Percentiles rank a stretch among this genome's conserved stretches.
phyloP scores from a whole-genome alignment of 2,888 invertebrate genomes.

The Eretmocerus hayati region DNA sequence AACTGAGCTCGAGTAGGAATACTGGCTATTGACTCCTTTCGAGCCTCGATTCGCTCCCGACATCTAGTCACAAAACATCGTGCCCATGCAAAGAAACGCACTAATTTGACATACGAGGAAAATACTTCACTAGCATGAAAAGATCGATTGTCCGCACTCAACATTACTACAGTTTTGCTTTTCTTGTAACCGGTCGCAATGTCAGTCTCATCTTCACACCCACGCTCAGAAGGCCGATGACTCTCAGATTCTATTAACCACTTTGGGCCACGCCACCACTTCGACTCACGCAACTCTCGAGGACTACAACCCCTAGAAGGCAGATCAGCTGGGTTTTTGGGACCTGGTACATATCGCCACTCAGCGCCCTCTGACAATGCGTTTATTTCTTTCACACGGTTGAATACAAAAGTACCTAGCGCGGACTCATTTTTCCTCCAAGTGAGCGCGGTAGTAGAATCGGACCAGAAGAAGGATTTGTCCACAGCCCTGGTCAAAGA shows the following conservation, averaged over 20 bases:
- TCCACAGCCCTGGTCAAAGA: not conserved
- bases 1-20: too few relatives aligned
- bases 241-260: not conserved
- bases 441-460: constrained; percentile 3
- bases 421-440: constrained; percentile 14
- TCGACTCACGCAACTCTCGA: not conserved
- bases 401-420: constrained; percentile 29
- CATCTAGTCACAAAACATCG: not conserved
- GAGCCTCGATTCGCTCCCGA: not conserved
- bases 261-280: not conserved
- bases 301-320: constrained; percentile 24
- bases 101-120: not conserved
- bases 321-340: constrained; percentile 23
- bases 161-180: not conserved
- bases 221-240: not conserved
- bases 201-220: not conserved
- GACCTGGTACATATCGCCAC: constrained; percentile 31
- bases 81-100: not conserved
- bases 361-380: constrained; percentile 2
- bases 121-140: not conserved
- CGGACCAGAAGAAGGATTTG: not conserved
- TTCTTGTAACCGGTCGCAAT: not conserved
- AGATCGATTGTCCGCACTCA: not conserved
- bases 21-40: not conserved
- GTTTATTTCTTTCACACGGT: constrained; percentile 31